Conservation (phyloP, 2,797 vertebrate species). For the Acrossocheilus wenchowensis region DNA sequence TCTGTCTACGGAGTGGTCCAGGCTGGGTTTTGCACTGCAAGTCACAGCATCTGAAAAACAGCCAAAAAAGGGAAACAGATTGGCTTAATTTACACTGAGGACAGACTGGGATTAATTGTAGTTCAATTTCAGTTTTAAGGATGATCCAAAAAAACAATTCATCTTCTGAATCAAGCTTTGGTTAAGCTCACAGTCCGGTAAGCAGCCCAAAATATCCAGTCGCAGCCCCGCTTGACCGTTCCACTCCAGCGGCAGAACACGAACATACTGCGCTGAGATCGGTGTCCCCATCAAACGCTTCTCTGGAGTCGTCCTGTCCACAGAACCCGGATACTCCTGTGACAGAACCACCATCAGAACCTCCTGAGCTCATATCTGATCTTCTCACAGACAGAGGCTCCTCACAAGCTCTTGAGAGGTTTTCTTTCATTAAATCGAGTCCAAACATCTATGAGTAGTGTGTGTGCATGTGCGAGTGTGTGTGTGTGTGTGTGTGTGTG, state of each 20-base stretch:
- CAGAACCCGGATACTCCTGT: slow-evolving; percentile 73
- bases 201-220: slow-evolving; percentile 80
- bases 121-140: neutral
- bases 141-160: neutral
- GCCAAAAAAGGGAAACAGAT: neutral
- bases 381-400: neutral
- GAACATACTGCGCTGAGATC: slow-evolving; percentile 71
- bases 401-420: neutral
- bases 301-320: slow-evolving; percentile 69
- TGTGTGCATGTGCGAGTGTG: too few species aligned
- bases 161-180: neutral
- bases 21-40: slow-evolving; percentile 69
- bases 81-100: neutral
- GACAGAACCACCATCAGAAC: slow-evolving; percentile 35
- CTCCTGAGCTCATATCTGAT: neutral
- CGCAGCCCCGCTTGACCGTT: slow-evolving; percentile 72
- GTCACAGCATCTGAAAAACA: slow-evolving; percentile 74
- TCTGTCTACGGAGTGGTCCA: slow-evolving; percentile 68
- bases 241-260: slow-evolving; percentile 73
- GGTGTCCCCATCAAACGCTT: slow-evolving; percentile 77
- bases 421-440: neutral
- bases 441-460: neutral
- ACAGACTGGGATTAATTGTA: neutral
- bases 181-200: slow-evolving; percentile 72
- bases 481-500: neutral